phyloP scores from a whole-genome alignment of 2,797 vertebrate genomes.

The Serranus cabrilla region DNA sequence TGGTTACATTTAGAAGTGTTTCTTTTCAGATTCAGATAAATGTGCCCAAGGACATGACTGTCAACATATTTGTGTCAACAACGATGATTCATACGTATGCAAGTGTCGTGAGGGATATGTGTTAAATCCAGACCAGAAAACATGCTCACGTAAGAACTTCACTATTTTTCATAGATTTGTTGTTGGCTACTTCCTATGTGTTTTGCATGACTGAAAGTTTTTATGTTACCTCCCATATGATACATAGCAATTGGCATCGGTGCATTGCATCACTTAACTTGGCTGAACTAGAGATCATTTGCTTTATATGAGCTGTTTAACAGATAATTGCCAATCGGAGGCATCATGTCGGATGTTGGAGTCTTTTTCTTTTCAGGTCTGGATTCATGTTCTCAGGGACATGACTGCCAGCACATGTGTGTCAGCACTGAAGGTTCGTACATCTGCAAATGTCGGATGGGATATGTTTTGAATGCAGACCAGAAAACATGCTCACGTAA shows the following conservation, averaged over 20 bases:
- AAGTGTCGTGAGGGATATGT: constrained; percentile 81
- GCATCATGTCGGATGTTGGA: constrained; percentile 4
- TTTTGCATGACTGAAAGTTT: not conserved
- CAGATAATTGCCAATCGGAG: not conserved
- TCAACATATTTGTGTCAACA: constrained; percentile 81
- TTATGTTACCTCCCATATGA: not conserved
- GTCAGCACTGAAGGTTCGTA: constrained; percentile 65
- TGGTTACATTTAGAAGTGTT: constrained; percentile 10
- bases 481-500: constrained; percentile 81
- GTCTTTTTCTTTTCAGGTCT: constrained; percentile 57
- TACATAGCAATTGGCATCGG: not conserved
- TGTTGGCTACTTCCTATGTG: not conserved
- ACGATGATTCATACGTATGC: constrained; percentile 71
- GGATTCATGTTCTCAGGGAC: constrained; percentile 75
- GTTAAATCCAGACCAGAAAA: constrained; percentile 82
- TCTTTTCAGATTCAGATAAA: constrained; percentile 67
- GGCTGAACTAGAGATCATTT: not conserved
- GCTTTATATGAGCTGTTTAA: not conserved
- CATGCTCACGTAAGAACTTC: constrained; percentile 81
- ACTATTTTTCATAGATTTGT: constrained; percentile 5
- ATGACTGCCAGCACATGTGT: constrained; percentile 83
- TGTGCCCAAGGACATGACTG: constrained; percentile 83
- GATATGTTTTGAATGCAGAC: constrained; percentile 82
- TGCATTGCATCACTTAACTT: not conserved
- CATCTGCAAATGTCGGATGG: constrained; percentile 79